Evolutionary conservation across 2,113 vertebrate genomes (phyloP).

Genomic region (Sinocyclocheilus rhinocerous): DNA sequence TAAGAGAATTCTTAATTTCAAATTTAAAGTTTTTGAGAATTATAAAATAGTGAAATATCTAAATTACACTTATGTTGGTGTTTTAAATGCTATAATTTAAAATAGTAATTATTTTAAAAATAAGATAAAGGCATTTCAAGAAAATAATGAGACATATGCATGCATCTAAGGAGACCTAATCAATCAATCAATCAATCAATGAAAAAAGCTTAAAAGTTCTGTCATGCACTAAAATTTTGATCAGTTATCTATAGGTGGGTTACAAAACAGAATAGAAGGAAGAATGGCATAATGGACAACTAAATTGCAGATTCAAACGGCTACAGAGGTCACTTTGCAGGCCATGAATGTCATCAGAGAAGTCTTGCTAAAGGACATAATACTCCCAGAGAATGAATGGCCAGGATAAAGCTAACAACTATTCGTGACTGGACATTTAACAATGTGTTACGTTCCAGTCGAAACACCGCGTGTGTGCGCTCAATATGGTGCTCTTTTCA

Average conservation of each 20-base stretch:
- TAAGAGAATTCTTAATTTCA: background rate
- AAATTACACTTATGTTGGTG: background rate
- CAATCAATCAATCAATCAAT: background rate
- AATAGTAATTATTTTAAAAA: background rate
- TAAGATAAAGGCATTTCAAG: background rate
- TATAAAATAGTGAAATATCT: background rate
- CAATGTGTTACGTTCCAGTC: conserved; percentile 45
- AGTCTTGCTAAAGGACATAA: conserved; percentile 18
- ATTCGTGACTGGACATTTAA: conserved; percentile 45
- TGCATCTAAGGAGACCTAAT: background rate
- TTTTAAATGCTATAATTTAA: too few species aligned
- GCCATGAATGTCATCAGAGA: conserved; percentile 33
- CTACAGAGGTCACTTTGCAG: conserved; percentile 1
- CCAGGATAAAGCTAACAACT: conserved; percentile 39
- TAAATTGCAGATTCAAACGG: background rate
- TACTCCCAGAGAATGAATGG: conserved; percentile 2
- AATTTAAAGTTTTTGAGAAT: background rate
- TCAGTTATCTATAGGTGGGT: background rate
- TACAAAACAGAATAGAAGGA: background rate
- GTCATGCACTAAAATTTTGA: background rate
- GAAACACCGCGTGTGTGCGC: conserved; percentile 45
- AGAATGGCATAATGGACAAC: background rate
- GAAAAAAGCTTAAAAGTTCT: background rate
- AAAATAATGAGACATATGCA: background rate
- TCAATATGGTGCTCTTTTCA: conserved; percentile 48